Conservation (phyloP, 2,888 invertebrate genomes). For the Meiosimyza decipiens region DNA sequence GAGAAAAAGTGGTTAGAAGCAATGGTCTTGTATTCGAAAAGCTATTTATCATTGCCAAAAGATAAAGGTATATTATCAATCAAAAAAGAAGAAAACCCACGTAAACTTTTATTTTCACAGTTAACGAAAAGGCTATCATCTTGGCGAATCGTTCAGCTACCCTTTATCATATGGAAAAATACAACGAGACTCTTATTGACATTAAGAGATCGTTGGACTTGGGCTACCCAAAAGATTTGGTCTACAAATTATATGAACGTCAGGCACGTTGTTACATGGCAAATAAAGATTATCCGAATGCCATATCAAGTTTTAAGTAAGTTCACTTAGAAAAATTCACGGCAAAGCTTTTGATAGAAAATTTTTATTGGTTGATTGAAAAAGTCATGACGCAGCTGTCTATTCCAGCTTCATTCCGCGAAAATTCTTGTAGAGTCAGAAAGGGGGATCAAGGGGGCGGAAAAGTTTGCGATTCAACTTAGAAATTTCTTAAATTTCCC, state of each 20-base stretch:
- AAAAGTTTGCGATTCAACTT: too few species aligned
- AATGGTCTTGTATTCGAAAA: constrained; percentile 76
- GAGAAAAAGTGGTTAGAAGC: constrained; percentile 77
- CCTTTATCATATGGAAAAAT: constrained; percentile 77
- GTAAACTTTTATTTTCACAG: constrained; percentile 59
- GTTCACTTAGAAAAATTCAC: constrained; percentile 24
- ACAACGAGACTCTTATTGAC: constrained; percentile 76
- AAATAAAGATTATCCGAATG: constrained; percentile 74
- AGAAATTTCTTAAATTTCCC: too few species aligned
- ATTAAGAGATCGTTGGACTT: constrained; percentile 74
- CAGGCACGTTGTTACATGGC: constrained; percentile 78
- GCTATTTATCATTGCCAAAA: constrained; percentile 75
- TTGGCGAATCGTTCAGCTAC: constrained; percentile 86
- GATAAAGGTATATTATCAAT: constrained; percentile 72
- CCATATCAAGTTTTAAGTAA: constrained; percentile 73
- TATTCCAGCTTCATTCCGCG: too few species aligned
- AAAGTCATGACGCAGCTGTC: too few species aligned
- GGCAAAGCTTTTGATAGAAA: background rate
- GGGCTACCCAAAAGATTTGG: constrained; percentile 77
- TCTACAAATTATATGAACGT: constrained; percentile 81
- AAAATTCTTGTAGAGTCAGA: too few species aligned
- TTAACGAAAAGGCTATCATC: constrained; percentile 74
- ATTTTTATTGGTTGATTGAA: too few species aligned
- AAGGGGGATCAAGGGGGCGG: too few species aligned
- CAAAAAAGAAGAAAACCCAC: background rate